Evolutionary conservation across 2,888 invertebrate species (phyloP), one percentile per base, ranked within the genome.

Genomic region (Oscheius sp.): DNA sequence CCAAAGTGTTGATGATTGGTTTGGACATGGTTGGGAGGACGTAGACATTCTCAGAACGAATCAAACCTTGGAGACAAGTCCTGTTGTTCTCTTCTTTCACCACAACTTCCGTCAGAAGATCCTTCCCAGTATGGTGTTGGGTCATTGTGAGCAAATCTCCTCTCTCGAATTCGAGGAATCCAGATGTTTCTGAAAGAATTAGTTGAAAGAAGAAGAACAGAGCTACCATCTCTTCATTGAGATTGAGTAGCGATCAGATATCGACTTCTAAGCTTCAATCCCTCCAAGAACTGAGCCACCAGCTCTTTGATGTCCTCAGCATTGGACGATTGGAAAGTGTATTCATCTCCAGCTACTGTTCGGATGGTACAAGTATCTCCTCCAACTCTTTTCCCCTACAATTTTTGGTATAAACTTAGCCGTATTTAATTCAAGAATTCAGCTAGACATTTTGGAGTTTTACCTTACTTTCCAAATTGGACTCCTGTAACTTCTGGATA

Each of bases 401-500:
- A 15, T 34, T 10, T 6, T 3, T 12, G 34, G 17, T n/a, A 12
- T 57, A 20, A 5, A 12, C 20, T 27, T 3, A 15, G 20, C n/a
- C 2, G 25, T 6, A 46, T 6, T 33, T n/a, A n/a, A n/a, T n/a
- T n/a, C n/a, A n/a, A n/a, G n/a, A n/a, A n/a, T n/a, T n/a, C n/a
- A n/a, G n/a, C n/a, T n/a, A n/a, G n/a, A n/a, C n/a, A n/a, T n/a
- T n/a, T n/a, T n/a, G n/a, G n/a, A n/a, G n/a, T n/a, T n/a, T n/a
- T n/a, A n/a, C 20, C 64, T 64, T 20, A 75, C 78, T 75, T 78
- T 63, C 58, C 63, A 58, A 72, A 74, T 93, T 84, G 93, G 92
- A 97, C 95, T 12, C 94, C 93, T 48, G 96, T 96, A 65, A 98
- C 95, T 90, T 99, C 97, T n/a, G 97, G 96, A 89, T 97, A 98